Base-by-base conservation (phyloP, 2,888 invertebrate genomes). In the Luperina nickerlii region DNA sequence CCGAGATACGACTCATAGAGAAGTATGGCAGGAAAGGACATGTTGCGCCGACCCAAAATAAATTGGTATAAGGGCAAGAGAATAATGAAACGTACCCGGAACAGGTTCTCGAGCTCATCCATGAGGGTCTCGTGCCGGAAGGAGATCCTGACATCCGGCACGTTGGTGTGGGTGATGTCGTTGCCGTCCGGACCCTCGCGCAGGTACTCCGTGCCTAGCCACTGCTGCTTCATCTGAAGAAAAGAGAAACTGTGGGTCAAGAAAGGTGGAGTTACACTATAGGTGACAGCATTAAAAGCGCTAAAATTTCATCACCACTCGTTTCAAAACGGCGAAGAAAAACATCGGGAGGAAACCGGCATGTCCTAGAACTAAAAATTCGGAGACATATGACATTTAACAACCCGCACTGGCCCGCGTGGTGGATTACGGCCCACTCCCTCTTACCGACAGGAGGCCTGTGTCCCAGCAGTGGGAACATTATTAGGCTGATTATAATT, bases 141-240 rank as follows among this genome's bases (percentile, higher is more conserved):
- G 79, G 99, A 98, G 75, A 99, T 98, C 86, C 99, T 98, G 88
- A 99, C 99, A 95, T 99, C 99, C 20, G 99, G 99, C 76, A 99
- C 99, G 97, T 99, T 99, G 83, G 99, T 99, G 90, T 99, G 98
- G 8, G 98, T 98, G 90, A 99, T 99, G 95, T 99, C 99, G 93
- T 99, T 99, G 54, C 99, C 99, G 78, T 98, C 98, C 20, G 99
- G 99, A 24, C 99, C 99, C 94, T 99, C 99, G 92, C 98, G 98
- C 79, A 98, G 98, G 96, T 99, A 99, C 96, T 99, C 98, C 66
- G 99, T 98, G n/a, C 99, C 99, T 86, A 99, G 97, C 99, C 99
- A 99, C 96, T 99, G 99, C 96, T 99, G 98, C 96, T 99, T 99
- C 95, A 99, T 98, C 98, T 99, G 92, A 18, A 13, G 11, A 24